Evolutionary conservation across 2,888 invertebrate genomes (phyloP).

Genomic region (Mesorhabditis sp.): DNA sequence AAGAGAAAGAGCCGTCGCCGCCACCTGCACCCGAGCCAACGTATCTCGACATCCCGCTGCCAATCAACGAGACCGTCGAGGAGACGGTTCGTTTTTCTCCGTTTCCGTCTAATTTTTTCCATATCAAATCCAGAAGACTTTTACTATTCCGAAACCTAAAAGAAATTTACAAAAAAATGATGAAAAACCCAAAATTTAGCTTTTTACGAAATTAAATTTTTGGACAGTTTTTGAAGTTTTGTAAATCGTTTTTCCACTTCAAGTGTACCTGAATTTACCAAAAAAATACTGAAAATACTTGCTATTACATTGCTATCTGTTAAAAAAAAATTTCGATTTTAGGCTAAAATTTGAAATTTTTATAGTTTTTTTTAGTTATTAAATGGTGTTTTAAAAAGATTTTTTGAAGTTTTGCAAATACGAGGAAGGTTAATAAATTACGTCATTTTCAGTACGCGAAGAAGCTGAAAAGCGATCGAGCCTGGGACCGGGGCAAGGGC

Average conservation of each 20-base stretch:
- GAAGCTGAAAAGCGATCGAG: conserved; percentile 32
- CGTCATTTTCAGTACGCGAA: conserved; percentile 22
- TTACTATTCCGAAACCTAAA: no score
- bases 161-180: not conserved
- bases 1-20: conserved; percentile 18
- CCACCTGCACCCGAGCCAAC: conserved; percentile 18
- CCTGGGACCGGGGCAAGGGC: conserved; percentile 49
- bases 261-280: not conserved
- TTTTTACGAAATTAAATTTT: not conserved
- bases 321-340: no score
- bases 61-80: conserved; percentile 22
- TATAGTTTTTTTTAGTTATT: no score
- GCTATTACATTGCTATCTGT: no score
- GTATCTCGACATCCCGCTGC: conserved; percentile 31
- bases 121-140: not conserved
- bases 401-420: no score
- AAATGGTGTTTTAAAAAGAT: no score
- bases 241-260: not conserved
- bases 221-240: not conserved
- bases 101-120: no score
- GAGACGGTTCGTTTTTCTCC: conserved; percentile 13
- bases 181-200: no score
- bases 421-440: no score
- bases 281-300: no score
- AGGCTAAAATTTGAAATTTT: no score